Percentiles rank a stretch among this genome's conserved stretches.
phyloP scores from a whole-genome alignment of 2,797 vertebrate species.

The Austrolebias charrua region DNA sequence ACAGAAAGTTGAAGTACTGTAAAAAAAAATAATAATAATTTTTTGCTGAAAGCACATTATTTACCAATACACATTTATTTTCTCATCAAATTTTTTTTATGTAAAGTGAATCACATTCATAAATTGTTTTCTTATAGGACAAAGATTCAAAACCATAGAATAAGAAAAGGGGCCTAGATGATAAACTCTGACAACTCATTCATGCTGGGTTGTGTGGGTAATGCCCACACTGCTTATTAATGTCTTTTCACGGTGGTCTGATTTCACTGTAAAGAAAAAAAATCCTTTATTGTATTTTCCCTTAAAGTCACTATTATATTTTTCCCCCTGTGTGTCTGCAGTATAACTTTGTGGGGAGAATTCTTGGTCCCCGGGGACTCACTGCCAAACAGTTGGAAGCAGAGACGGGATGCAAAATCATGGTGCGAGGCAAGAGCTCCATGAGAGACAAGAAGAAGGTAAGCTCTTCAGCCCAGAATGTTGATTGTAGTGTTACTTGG shows the following conservation, averaged over 20 bases:
- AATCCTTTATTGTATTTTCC: conserved; percentile 11
- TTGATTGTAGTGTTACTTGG: not conserved
- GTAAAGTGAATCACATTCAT: conserved; percentile 67
- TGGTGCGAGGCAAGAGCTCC: conserved; percentile 87
- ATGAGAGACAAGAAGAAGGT: conserved; percentile 89
- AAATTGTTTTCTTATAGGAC: conserved; percentile 65
- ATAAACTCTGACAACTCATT: conserved; percentile 32
- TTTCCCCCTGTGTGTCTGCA: conserved; percentile 56
- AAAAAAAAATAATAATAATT: too few species aligned
- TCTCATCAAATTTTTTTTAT: conserved; percentile 62
- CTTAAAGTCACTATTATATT: conserved; percentile 14
- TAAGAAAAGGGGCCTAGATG: conserved; percentile 55
- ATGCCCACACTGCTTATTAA: not conserved
- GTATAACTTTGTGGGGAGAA: conserved; percentile 87
- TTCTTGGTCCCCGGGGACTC: conserved; percentile 84
- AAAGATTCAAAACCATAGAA: conserved; percentile 65
- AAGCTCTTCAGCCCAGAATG: conserved; percentile 40
- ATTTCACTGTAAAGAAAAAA: not conserved
- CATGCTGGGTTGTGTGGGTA: not conserved
- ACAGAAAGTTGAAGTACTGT: conserved; percentile 1
- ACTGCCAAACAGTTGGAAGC: conserved; percentile 87
- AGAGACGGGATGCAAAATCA: conserved; percentile 87
- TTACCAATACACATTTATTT: conserved; percentile 65
- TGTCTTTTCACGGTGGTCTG: not conserved
- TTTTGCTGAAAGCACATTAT: conserved; percentile 39